These are phyloP conservation scores for Saturnia japonica DNA, from an alignment of 2,888 invertebrate species.

Conservation along the genomic window DNA sequence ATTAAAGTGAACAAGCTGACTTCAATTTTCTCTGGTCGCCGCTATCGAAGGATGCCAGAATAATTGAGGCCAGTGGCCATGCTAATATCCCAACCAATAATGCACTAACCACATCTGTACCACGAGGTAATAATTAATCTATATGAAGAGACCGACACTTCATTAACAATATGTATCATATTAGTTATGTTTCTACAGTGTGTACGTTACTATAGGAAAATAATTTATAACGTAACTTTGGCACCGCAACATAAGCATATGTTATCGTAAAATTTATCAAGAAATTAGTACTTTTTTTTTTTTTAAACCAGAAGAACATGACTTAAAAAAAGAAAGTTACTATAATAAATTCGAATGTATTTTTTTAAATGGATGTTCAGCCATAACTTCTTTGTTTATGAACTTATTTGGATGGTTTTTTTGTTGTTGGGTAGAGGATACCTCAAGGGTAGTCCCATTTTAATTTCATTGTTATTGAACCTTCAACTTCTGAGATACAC, in stretches of 20 bases:
- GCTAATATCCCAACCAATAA: constrained; percentile 8
- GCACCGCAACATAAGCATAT: background rate
- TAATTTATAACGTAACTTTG: background rate
- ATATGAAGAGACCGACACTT: background rate
- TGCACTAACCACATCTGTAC: constrained; percentile 10
- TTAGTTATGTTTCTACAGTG: background rate
- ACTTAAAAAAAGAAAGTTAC: no score
- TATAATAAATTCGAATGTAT: no score
- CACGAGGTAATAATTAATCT: constrained; percentile 3
- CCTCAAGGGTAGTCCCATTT: no score
- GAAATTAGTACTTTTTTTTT: no score
- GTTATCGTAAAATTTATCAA: no score
- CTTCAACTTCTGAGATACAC: no score
- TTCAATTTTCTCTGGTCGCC: background rate
- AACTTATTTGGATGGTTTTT: no score
- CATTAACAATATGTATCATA: background rate
- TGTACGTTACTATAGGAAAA: background rate
- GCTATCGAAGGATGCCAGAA: background rate
- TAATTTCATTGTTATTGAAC: no score
- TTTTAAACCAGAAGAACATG: no score
- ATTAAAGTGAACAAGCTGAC: background rate
- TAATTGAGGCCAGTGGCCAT: constrained; percentile 1
- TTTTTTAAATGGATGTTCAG: no score
- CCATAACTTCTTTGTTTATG: no score
- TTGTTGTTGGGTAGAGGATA: no score